phyloP scores from a whole-genome alignment of 2,113 vertebrate genomes.

The Atherinomorus stipes region DNA sequence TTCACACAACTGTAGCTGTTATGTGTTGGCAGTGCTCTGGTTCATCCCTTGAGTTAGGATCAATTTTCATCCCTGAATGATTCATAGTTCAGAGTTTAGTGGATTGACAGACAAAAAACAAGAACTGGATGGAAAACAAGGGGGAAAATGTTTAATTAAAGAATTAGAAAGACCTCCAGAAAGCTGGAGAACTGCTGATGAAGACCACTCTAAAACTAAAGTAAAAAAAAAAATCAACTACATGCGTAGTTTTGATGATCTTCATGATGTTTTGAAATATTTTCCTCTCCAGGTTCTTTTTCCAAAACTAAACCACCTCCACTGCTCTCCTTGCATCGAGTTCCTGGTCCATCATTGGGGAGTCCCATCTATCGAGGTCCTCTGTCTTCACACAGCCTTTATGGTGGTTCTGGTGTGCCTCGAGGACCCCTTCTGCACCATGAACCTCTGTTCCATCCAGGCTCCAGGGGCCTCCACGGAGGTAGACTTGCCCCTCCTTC shows the following conservation, averaged over 20 bases:
- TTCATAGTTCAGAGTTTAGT: too few species aligned
- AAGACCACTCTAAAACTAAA: too few species aligned
- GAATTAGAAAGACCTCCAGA: too few species aligned
- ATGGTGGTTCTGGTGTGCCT: slow-evolving; percentile 21
- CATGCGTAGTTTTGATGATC: neutral
- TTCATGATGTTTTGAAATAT: neutral
- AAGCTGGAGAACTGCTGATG: too few species aligned
- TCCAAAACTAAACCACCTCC: slow-evolving; percentile 79
- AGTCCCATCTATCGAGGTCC: slow-evolving; percentile 33
- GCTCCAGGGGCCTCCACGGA: slow-evolving; percentile 46
- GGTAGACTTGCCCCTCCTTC: slow-evolving; percentile 59
- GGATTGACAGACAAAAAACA: too few species aligned
- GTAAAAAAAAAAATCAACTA: neutral
- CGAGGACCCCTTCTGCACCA: slow-evolving; percentile 63
- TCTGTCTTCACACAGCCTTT: slow-evolving; percentile 37
- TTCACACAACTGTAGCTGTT: too few species aligned
- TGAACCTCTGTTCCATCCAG: slow-evolving; percentile 43
- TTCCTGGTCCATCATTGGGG: slow-evolving; percentile 58
- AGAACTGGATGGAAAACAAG: too few species aligned
- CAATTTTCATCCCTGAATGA: too few species aligned
- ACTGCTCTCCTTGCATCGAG: slow-evolving; percentile 73
- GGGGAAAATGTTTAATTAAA: too few species aligned
- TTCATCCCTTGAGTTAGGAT: too few species aligned
- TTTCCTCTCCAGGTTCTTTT: slow-evolving; percentile 42
- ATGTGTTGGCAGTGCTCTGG: too few species aligned